phyloP scores from a whole-genome alignment of 2,113 vertebrate species.

The Spermophilus dauricus region DNA sequence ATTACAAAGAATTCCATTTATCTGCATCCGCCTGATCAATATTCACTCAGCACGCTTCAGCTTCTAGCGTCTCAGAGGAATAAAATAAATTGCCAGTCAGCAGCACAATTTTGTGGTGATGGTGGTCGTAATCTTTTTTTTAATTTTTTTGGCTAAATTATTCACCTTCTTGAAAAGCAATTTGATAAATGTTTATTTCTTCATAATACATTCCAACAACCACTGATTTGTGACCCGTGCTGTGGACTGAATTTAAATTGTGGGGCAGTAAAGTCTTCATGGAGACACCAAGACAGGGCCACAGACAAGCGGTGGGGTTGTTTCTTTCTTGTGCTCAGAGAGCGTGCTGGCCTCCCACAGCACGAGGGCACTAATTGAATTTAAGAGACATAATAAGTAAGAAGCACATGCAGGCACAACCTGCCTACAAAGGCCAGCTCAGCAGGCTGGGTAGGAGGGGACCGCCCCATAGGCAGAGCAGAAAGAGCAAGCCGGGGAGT shows the following conservation, averaged over 20 bases:
- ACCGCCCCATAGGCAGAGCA: constrained; percentile 52
- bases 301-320: constrained; percentile 56
- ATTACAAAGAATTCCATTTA: constrained; percentile 87
- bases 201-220: constrained; percentile 86
- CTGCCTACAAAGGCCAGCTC: constrained; percentile 26
- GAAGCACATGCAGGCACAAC: constrained; percentile 68
- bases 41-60: constrained; percentile 85
- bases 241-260: constrained; percentile 83
- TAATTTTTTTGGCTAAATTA: constrained; percentile 84
- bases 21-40: constrained; percentile 86
- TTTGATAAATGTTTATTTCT: constrained; percentile 90
- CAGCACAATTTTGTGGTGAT: constrained; percentile 82
- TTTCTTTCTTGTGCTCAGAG: constrained; percentile 68
- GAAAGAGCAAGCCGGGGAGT: background rate
- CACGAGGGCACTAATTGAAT: constrained; percentile 84
- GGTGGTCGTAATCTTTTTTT: constrained; percentile 44
- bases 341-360: constrained; percentile 66
- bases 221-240: constrained; percentile 81
- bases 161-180: constrained; percentile 87
- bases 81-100: constrained; percentile 88
- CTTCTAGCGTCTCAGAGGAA: constrained; percentile 83
- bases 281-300: constrained; percentile 54
- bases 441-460: background rate
- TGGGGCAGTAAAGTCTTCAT: background rate
- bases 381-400: constrained; percentile 79